phyloP scores from a whole-genome alignment of 2,888 invertebrate genomes.

The Drosophila kuntzei region DNA sequence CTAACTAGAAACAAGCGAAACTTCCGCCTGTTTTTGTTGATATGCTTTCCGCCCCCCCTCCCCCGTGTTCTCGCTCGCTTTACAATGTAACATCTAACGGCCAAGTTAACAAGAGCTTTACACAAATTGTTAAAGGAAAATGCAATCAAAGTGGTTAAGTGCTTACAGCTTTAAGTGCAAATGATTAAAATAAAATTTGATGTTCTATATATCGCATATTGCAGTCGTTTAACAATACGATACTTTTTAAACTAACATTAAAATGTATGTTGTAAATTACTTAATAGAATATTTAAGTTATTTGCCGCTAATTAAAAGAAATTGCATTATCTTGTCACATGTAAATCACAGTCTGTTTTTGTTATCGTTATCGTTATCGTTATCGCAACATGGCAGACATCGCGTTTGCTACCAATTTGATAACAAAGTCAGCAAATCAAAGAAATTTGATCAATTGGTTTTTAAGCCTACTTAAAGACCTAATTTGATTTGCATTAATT shows the following conservation, averaged over 20 bases:
- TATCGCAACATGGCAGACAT: conserved; percentile 4
- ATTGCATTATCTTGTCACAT: conserved; percentile 11
- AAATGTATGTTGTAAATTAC: no score
- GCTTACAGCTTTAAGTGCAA: conserved; percentile 20
- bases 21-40: conserved; percentile 42
- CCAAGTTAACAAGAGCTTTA: conserved; percentile 51
- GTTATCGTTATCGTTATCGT: conserved; percentile 3
- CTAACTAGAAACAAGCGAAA: conserved; percentile 16
- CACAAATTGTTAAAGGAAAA: conserved; percentile 44
- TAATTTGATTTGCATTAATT: not conserved
- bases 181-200: conserved; percentile 24
- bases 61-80: not conserved
- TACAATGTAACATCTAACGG: conserved; percentile 7
- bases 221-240: not conserved
- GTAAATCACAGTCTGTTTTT: conserved; percentile 10
- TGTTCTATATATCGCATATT: not conserved
- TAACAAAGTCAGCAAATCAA: conserved; percentile 17
- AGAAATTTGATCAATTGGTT: conserved; percentile 30
- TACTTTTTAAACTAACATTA: no score
- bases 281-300: not conserved
- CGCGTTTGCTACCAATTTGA: not conserved
- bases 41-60: conserved; percentile 1
- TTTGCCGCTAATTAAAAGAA: not conserved
- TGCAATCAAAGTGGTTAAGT: conserved; percentile 40
- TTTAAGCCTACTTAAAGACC: conserved; percentile 3